phyloP scores from a whole-genome alignment of 2,888 invertebrate species.

The Lordiphosa andalusiaca region DNA sequence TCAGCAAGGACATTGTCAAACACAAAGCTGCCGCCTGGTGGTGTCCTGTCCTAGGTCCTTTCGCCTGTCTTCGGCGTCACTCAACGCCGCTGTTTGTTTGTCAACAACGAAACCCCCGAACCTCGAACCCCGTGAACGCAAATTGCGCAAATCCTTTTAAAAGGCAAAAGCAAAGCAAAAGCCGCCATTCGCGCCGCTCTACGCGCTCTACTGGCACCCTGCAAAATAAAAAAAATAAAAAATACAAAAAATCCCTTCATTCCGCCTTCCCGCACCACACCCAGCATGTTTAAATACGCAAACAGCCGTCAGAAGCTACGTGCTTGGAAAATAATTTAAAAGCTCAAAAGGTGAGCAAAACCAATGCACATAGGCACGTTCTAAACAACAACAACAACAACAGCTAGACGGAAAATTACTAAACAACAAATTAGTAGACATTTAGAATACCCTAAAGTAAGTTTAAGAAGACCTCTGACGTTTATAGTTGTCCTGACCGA shows the following conservation, averaged over 20 bases:
- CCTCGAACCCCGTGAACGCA: slow-evolving; percentile 52
- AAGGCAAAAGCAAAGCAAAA: slow-evolving; percentile 50
- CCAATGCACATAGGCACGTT: slow-evolving; percentile 72
- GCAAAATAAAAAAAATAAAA: too few relatives aligned
- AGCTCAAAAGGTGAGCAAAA: slow-evolving; percentile 77
- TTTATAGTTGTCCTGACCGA: too few relatives aligned
- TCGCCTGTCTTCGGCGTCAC: slow-evolving; percentile 65
- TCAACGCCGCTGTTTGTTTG: slow-evolving; percentile 71
- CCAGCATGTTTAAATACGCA: slow-evolving; percentile 66
- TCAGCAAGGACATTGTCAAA: slow-evolving; percentile 72
- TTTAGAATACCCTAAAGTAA: slow-evolving; percentile 20
- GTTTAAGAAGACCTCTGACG: too few relatives aligned
- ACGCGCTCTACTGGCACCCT: slow-evolving; percentile 50
- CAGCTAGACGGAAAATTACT: slow-evolving; percentile 23
- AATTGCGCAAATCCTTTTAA: slow-evolving; percentile 78
- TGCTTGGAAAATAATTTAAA: slow-evolving; percentile 77
- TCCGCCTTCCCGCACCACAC: neutral
- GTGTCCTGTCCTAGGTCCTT: slow-evolving; percentile 36
- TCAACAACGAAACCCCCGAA: slow-evolving; percentile 51
- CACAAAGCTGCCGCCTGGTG: slow-evolving; percentile 57
- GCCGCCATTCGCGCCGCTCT: slow-evolving; percentile 30
- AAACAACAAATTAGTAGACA: slow-evolving; percentile 19
- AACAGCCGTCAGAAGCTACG: slow-evolving; percentile 71
- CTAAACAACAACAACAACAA: slow-evolving; percentile 38
- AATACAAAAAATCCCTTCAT: neutral